These are phyloP conservation scores for Mantis religiosa DNA, from an alignment of 2,888 invertebrate genomes.

Conservation along the genomic window DNA sequence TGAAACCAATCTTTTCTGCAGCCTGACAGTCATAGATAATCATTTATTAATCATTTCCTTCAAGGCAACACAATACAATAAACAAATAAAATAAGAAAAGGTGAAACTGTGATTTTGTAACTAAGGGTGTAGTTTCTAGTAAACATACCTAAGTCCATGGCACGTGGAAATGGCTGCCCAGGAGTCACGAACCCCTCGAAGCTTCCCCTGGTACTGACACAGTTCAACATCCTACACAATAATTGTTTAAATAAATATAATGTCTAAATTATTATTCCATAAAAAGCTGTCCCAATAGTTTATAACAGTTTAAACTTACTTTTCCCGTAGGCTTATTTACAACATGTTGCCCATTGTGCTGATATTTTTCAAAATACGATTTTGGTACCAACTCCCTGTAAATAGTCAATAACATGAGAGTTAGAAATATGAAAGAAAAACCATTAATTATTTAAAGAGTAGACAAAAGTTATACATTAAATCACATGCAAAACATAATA, in stretches of 20 bases:
- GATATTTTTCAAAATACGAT: constrained; percentile 61
- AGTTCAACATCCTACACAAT: constrained; percentile 61
- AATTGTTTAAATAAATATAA: not conserved
- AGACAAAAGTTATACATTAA: too few species aligned
- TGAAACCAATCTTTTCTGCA: too few species aligned
- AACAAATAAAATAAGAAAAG: not conserved
- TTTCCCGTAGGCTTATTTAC: constrained; percentile 53
- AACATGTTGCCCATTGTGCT: constrained; percentile 53
- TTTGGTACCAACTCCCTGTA: constrained; percentile 61
- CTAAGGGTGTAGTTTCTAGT: too few species aligned
- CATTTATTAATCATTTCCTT: too few species aligned
- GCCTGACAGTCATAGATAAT: too few species aligned
- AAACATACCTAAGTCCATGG: constrained; percentile 50
- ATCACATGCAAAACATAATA: too few species aligned
- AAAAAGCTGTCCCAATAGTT: not conserved
- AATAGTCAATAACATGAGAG: constrained; percentile 22
- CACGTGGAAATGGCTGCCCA: constrained; percentile 86
- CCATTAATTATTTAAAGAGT: too few species aligned
- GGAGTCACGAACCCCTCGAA: constrained; percentile 64
- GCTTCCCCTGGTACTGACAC: constrained; percentile 74
- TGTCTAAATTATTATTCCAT: not conserved
- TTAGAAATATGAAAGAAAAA: not conserved
- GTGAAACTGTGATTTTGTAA: not conserved
- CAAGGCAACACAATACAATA: too few species aligned
- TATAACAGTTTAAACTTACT: constrained; percentile 42